Base-by-base conservation (phyloP, 2,888 invertebrate species). In the Aplocera efformata region DNA sequence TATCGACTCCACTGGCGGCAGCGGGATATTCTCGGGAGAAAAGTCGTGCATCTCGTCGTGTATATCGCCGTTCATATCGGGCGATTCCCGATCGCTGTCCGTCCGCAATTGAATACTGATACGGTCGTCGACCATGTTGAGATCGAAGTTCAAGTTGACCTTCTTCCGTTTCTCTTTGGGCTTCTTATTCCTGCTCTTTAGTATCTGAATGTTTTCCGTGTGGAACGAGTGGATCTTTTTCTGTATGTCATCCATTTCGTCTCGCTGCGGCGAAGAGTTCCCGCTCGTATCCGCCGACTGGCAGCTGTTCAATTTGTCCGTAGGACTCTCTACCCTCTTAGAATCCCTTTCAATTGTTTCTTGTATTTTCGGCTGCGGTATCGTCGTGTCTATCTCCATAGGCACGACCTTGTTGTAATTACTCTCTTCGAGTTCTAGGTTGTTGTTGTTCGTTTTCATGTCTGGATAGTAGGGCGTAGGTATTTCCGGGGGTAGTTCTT, bases 171-270 rank as follows among this genome's bases (percentile, higher is more conserved):
- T 88, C 54, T 88, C 88, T 50, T 89, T 88, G 0, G 86, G 85
- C 42, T 91, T 91, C 44, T 90, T 91, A 42, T 91, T 91, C 48
- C 91, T 83, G 36, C 91, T 90, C 56, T 90, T 90, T 28, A 91
- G 66, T 55, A 90, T 89, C 48, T 88, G 84, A 48, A 91, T 91
- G 62, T 91, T 91, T 59, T 90, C 91, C 1, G 90, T 91, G 62
- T 91, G 91, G 65, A 91, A 91, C 22, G 90, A 90, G 56, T 90
- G 89, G 48, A 91, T 82, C 51, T 90, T 90, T 56, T 91, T 90
- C 60, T 91, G 91, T 37, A 91, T 90, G 56, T 91, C 91, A 51
- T 90, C 90, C 79, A 90, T 89, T 57, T 91, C 90, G 56, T 91
- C 88, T 3, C 84, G 71, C 32, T 86, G 82, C 0, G 88, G 89